phyloP scores from a whole-genome alignment of 2,888 invertebrate species.

The Thera obeliscata region DNA sequence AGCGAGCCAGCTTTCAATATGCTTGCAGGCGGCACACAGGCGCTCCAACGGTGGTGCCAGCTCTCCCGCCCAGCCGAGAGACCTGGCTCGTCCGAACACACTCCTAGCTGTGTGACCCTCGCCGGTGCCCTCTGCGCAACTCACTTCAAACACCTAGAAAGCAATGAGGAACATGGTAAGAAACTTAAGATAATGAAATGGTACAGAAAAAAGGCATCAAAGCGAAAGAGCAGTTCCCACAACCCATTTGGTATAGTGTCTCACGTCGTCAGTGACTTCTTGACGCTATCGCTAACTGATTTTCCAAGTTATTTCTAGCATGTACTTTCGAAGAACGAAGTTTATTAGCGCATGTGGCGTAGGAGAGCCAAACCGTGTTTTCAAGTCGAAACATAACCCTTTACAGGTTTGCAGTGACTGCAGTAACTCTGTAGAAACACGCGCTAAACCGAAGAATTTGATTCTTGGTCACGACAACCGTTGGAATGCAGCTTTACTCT shows the following conservation, averaged over 20 bases:
- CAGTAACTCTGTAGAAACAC: not conserved
- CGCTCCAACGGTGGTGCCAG: slow-evolving; percentile 95
- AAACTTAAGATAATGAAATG: not conserved
- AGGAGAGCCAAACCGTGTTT: no score
- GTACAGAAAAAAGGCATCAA: no score
- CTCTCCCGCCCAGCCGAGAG: slow-evolving; percentile 93
- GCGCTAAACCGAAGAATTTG: not conserved
- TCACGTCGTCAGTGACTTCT: no score
- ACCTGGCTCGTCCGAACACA: slow-evolving; percentile 88
- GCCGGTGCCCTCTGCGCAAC: slow-evolving; percentile 87
- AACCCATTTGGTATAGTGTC: no score
- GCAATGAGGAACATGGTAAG: not conserved
- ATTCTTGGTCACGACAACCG: not conserved
- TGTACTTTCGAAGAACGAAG: no score
- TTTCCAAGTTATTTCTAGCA: no score
- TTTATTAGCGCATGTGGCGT: no score
- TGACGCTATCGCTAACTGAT: no score
- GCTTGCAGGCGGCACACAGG: slow-evolving; percentile 96
- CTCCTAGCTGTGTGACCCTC: slow-evolving; percentile 84
- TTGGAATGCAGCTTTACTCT: not conserved
- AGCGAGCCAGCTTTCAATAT: slow-evolving; percentile 96
- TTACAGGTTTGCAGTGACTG: not conserved
- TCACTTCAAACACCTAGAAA: slow-evolving; percentile 93
- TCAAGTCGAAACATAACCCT: no score
- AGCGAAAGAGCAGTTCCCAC: no score